These are phyloP conservation scores for Schizopygopsis pylzovi DNA, from an alignment of 2,797 vertebrate species.

Conservation along the genomic window DNA sequence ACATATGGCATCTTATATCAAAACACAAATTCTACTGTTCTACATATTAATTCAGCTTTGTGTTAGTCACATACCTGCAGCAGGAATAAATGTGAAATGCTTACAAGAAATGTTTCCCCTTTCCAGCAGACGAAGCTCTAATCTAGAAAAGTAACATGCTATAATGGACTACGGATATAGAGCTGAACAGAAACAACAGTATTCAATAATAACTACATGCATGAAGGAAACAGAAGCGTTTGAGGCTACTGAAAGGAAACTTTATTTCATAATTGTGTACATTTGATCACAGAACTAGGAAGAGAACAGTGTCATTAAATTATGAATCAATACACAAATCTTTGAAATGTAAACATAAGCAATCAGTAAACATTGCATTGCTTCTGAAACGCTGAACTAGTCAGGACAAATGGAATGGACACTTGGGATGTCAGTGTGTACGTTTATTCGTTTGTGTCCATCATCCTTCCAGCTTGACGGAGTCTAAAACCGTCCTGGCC, in stretches of 20 bases:
- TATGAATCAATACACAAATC: slow-evolving; percentile 66
- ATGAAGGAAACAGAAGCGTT: background rate
- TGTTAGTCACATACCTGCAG: background rate
- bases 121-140: background rate
- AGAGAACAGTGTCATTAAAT: slow-evolving; percentile 61
- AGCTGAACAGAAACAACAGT: background rate
- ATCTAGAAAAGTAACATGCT: background rate
- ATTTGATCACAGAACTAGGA: slow-evolving; percentile 54
- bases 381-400: slow-evolving; percentile 64
- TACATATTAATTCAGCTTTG: background rate
- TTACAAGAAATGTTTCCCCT: background rate
- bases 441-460: slow-evolving; percentile 40
- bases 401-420: slow-evolving; percentile 80
- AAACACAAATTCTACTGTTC: background rate
- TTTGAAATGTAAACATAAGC: slow-evolving; percentile 43
- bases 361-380: slow-evolving; percentile 55
- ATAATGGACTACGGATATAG: background rate
- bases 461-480: slow-evolving; percentile 92
- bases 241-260: slow-evolving; percentile 15
- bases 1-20: background rate
- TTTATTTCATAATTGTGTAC: slow-evolving; percentile 61
- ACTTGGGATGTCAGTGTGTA: slow-evolving; percentile 61
- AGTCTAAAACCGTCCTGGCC: slow-evolving; percentile 86
- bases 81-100: background rate
- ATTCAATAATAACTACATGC: background rate